Conservation (phyloP, 1,140 invertebrate species). For the Rhagoletis pomonella region DNA sequence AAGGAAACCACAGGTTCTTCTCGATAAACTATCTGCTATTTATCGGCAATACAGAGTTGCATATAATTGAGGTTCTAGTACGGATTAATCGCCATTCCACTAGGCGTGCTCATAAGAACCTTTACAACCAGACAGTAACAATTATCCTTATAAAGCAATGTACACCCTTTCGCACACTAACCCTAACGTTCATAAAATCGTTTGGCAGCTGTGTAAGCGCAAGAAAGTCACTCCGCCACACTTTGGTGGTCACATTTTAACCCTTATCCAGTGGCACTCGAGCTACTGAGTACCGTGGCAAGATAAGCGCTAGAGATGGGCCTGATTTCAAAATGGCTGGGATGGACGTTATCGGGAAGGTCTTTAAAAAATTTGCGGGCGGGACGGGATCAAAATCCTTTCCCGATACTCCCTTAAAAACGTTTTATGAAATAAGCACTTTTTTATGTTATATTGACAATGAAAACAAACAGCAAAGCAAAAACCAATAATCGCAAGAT, state of each 20-base stretch:
- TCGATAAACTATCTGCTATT: slow-evolving; percentile 71
- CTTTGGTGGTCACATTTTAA: not conserved
- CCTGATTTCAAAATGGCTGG: too few relatives aligned
- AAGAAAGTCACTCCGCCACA: slow-evolving; percentile 34
- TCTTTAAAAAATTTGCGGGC: too few relatives aligned
- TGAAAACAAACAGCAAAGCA: not conserved
- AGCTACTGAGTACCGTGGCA: not conserved
- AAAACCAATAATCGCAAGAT: too few relatives aligned
- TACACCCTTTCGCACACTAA: not conserved
- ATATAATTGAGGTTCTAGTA: not conserved
- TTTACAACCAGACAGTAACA: slow-evolving; percentile 8
- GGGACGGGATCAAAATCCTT: too few relatives aligned
- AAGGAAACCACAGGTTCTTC: slow-evolving; percentile 64
- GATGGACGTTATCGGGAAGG: too few relatives aligned
- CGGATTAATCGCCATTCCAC: slow-evolving; percentile 32
- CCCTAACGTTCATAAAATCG: not conserved
- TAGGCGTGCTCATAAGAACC: not conserved
- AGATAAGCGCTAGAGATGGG: not conserved
- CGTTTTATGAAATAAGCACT: too few relatives aligned
- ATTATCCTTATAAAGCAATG: not conserved
- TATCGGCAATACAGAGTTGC: slow-evolving; percentile 64
- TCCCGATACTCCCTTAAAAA: too few relatives aligned
- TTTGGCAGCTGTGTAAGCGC: not conserved
- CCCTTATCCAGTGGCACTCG: slow-evolving; percentile 16
- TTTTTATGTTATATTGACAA: too few relatives aligned